Evolutionary conservation across 2,113 vertebrate species (phyloP), one percentile per base, ranked within the genome.

Genomic region (Pteronura brasiliensis): DNA sequence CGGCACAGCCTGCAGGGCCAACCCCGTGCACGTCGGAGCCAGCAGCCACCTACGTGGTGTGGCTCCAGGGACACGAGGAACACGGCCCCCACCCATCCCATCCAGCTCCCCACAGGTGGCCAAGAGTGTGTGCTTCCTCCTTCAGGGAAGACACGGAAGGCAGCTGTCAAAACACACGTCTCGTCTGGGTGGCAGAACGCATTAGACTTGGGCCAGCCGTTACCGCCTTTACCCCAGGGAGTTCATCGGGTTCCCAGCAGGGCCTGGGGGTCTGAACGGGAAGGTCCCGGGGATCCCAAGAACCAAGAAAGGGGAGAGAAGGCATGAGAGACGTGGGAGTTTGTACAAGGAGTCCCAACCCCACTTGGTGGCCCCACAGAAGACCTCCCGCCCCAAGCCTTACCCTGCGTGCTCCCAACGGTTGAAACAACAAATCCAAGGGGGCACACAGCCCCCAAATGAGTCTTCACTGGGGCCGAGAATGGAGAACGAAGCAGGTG

Each of bases 1-100:
- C 0, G 0, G 6, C 0, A 4, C 0, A 11, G 36, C 13, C 29
- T 31, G 20, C 6, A 4, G 11, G 36, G 85, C 9, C 3, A 0
- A 31, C 47, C 9, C 47, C 44, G 2, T 3, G 57, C 74, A 5
- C 5, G 0, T 6, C 17, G 0, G 39, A 39, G 27, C n/a, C 0
- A 0, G 17, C 65, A 4, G 11, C n/a, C 21, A 11, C 11, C 79
- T 84, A 11, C 7, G 0, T 27, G 12, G 17, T 42, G 42, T 5
- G 49, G 20, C 2, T 13, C 23, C 9, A 3, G 36, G 34, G 49
- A 15, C 9, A 34, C 49, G 10, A 12, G 36, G 74, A 47, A 11
- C 31, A 9, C 4, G 5, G 2, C 36, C 25, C 25, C 18, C 1
- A 0, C 10, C 12, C 23, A 5, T 61, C 20, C 0, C 27, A 4